Evolutionary conservation across 2,888 invertebrate species (phyloP), one percentile per base, ranked within the genome.

Genomic region (Cordilura impudica): DNA sequence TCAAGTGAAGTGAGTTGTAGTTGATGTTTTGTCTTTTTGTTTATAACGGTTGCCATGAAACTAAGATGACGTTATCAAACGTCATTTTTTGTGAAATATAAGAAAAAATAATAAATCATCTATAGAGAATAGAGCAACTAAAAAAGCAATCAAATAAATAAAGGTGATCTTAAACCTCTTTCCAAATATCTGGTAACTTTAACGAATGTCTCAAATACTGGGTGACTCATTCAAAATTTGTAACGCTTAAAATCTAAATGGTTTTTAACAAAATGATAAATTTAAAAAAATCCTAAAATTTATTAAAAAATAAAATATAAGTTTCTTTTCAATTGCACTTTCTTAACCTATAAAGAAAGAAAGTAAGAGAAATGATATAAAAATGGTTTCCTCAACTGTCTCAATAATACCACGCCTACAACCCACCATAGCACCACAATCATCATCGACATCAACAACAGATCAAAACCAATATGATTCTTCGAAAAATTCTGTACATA

Each of bases 31-130:
- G 65, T 66, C 35, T 58, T 67, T 23, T 35, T 60, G 58, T 79
- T 80, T 71, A 61, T 65, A 58, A 49, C 79, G 49, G 86, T 86
- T 87, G 84, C 86, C 85, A 86, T 85, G 86, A 86, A 83, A 84
- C 85, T 85, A 84, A 84, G 56, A 63, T 79, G 71, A 71, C 74
- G 78, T 79, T 74, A 79, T 53, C 47, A 69, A 47, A 74, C 53
- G 70, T 78, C 73, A 85, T 77, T 84, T 83, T 65, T 31, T 60
- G 19, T 51, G 65, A 31, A 29, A 56, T 29, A 65, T 53, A 47
- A 60, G 63, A 39, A 39, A n/a, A 39, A 39, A 39, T 39, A n/a
- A 39, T n/a, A 39, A 39, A 12, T 39, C n/a, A 39, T 43, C 12
- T 19, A 6, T 10, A n/a, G 39, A 29, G 43, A 58, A 39, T 58